Evolutionary conservation across 1,140 invertebrate species (phyloP), one percentile per base, ranked within the genome.

Genomic region (Drosophila bipectinata): DNA sequence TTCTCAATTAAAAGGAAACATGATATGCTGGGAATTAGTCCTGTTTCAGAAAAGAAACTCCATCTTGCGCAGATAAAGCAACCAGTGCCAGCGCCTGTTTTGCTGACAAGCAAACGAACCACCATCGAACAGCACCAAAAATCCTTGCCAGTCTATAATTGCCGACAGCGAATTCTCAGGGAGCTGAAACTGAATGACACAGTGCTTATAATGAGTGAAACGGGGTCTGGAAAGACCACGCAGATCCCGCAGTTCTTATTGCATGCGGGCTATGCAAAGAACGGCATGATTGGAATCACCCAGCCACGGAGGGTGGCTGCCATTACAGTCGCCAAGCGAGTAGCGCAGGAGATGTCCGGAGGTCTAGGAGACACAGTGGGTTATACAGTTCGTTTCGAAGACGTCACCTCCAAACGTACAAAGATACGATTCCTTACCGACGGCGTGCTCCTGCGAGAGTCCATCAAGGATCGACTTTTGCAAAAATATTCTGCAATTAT

Each of bases 291-390:
- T 68, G 96, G 94, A 0, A 94, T 98, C 15, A 98, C 97, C 0
- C 96, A 98, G 92, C 98, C 98, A 1, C 93, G 98, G 44, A 93
- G 98, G 77, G 97, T 99, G 2, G 98, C 98, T 1, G 98, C 98
- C 1, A 96, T 98, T 0, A 97, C 97, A 18, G 93, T 99, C 7
- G 97, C 98, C 1, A 94, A 95, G 56, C 92, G 98, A 74, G 98
- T 99, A 0, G 96, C 98, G 0, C 92, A 95, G 71, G 98, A 99
- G 92, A 94, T 93, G 93, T 30, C 91, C 78, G 28, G 87, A 67
- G 98, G 98, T 91, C 94, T 93, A 93, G 84, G 84, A 18, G 93
- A 94, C 68, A 77, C 68, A 0, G 91, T 92, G 0, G 93, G 88
- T 90, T 99, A 98, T 90, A 95, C 95, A 77, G 97, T 99, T 0